Base-by-base conservation (phyloP, 2,888 invertebrate genomes). In the Gasteruption jaculator region DNA sequence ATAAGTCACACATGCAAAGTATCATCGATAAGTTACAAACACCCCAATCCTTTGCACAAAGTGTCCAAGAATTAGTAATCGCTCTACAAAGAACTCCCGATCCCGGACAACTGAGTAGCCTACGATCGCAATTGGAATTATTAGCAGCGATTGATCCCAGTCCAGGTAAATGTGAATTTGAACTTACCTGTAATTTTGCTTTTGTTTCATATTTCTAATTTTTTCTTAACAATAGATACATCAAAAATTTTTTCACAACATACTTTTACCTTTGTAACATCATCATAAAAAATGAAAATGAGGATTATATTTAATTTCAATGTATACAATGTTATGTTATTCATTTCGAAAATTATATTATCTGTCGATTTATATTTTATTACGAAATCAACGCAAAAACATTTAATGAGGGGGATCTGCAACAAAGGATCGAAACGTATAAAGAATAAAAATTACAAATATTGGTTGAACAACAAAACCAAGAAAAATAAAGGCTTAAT, bases 1-100 rank as follows among this genome's bases (percentile, higher is more conserved):
- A 96, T 66, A 96, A 96, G 65, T 91, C 93, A 6, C 94, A 97
- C 68, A 99, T 99, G 96, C 97, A 99, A 73, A 86, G 85, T 61
- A 86, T 86, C 54, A 85, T 85, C 58, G 91, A 91, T 67, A 91
- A 94, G 74, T 74, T 94, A 45, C 94, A 94, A 73, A 92, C 91
- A 5, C 93, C 94, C 0, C 90, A 91, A 63, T 90, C 91, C 1
- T 95, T 95, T 74, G 85, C 86, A 8, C 86, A 86, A 69, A 90
- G 91, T 18, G 90, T 94, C 1, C 91, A 91, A 63, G 95, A 95
- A 70, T 71, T 95, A 51, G 85, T 91, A 31, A 88, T 93, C 49
- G 92, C 91, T 0, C 73, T 94, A 47, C 93, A 94, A 68, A 77
- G 93, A 50, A 91, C 90, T 5, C 75, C 75, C 2, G 94, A 95